Conservation (phyloP, 2,888 invertebrate genomes). For the Neoaliturus tenellus region DNA sequence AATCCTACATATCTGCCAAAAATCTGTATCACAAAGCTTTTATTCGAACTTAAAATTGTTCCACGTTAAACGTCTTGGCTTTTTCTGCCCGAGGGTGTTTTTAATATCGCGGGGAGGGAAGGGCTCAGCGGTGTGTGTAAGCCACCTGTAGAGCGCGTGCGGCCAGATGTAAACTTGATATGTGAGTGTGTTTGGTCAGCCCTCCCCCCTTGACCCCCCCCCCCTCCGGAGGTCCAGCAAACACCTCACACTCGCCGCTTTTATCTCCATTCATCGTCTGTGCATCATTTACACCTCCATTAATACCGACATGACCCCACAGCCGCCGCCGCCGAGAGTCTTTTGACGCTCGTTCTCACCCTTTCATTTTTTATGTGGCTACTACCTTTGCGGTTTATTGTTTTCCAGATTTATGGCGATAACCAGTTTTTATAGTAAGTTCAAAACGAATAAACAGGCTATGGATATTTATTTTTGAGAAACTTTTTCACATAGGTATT, state of each 20-base stretch:
- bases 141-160: slow-evolving; percentile 30
- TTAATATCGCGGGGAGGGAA: slow-evolving; percentile 3
- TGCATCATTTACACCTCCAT: slow-evolving; percentile 44
- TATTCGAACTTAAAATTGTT: too few species aligned
- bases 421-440: too few species aligned
- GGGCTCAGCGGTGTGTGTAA: background rate
- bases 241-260: slow-evolving; percentile 3
- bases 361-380: background rate
- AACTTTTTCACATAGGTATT: too few species aligned
- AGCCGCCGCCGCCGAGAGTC: background rate
- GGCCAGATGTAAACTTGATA: slow-evolving; percentile 41
- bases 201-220: background rate
- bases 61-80: background rate
- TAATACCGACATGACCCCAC: slow-evolving; percentile 1
- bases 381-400: background rate
- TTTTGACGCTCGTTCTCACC: slow-evolving; percentile 3
- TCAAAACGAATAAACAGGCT: too few species aligned
- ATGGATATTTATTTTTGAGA: too few species aligned
- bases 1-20: too few species aligned
- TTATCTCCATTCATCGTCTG: slow-evolving; percentile 42
- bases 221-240: background rate
- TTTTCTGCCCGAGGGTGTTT: background rate
- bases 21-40: too few species aligned
- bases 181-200: slow-evolving; percentile 48
- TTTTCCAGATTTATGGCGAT: too few species aligned